These are phyloP conservation scores for Hyperoplus immaculatus DNA, from an alignment of 2,797 vertebrate genomes.

Conservation along the genomic window DNA sequence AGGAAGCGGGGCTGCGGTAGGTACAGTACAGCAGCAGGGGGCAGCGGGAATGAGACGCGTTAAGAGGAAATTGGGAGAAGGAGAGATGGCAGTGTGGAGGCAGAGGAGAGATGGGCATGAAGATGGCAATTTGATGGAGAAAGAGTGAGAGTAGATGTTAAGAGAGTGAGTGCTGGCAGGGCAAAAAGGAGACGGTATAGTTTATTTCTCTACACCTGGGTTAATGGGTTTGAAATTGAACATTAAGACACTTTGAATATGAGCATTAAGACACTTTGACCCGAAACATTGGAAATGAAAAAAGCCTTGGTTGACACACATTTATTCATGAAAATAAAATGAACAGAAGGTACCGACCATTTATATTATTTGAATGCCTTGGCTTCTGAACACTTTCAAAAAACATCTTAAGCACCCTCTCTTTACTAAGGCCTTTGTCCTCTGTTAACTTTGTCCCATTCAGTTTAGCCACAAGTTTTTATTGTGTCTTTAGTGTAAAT, in stretches of 20 bases:
- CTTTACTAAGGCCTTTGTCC: no score
- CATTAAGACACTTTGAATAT: not conserved
- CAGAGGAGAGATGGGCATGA: slow-evolving; percentile 32
- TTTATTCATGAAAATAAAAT: not conserved
- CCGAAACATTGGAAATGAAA: not conserved
- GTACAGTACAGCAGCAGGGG: slow-evolving; percentile 74
- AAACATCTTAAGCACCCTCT: no score
- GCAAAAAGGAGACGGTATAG: not conserved
- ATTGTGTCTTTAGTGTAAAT: no score
- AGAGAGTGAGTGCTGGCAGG: not conserved
- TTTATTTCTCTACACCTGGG: slow-evolving; percentile 4
- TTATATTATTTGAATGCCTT: not conserved
- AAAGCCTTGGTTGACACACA: not conserved
- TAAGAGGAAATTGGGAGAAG: slow-evolving; percentile 55
- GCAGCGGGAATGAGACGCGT: slow-evolving; percentile 50
- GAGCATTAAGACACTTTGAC: no score
- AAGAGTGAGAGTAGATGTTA: slow-evolving; percentile 14
- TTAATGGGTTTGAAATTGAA: not conserved
- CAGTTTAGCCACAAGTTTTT: no score
- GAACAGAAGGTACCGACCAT: not conserved
- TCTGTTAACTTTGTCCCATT: no score
- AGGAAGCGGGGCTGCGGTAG: slow-evolving; percentile 62
- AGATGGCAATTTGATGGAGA: slow-evolving; percentile 37
- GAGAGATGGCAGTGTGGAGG: slow-evolving; percentile 53
- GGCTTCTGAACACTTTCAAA: no score